phyloP scores from a whole-genome alignment of 2,113 vertebrate species.

The Arizona elegans region DNA sequence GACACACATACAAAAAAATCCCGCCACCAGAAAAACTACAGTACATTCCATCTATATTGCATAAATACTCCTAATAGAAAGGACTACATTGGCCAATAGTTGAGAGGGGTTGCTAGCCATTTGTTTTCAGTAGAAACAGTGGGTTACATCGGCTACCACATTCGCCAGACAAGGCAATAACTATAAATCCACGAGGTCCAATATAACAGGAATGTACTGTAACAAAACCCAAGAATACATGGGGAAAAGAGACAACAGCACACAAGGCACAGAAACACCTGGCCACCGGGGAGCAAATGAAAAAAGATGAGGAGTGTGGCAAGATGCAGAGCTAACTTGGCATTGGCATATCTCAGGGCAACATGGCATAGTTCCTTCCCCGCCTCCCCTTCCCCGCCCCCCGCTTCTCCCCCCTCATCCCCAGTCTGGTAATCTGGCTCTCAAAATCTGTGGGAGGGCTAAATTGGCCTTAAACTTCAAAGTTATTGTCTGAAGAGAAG shows the following conservation, averaged over 20 bases:
- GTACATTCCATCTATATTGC: slow-evolving; percentile 21
- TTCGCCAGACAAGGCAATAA: neutral
- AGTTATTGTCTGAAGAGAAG: neutral
- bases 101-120: neutral
- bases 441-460: too few relatives aligned
- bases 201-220: slow-evolving; percentile 33
- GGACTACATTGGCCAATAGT: neutral
- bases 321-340: neutral
- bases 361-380: neutral
- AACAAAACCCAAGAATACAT: slow-evolving; percentile 31
- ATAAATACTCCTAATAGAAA: neutral
- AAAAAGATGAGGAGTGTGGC: neutral
- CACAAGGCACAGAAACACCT: neutral
- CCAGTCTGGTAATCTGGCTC: neutral
- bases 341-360: neutral
- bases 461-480: neutral
- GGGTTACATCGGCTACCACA: neutral
- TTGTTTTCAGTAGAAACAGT: neutral
- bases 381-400: too few relatives aligned
- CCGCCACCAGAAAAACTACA: slow-evolving; percentile 30
- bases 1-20: slow-evolving; percentile 45
- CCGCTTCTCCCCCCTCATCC: too few relatives aligned
- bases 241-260: slow-evolving; percentile 2
- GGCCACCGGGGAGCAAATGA: neutral
- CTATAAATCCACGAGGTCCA: neutral